Conservation (phyloP, 92 coral and sea anemone genomes). For the Paragorgia papillata region DNA sequence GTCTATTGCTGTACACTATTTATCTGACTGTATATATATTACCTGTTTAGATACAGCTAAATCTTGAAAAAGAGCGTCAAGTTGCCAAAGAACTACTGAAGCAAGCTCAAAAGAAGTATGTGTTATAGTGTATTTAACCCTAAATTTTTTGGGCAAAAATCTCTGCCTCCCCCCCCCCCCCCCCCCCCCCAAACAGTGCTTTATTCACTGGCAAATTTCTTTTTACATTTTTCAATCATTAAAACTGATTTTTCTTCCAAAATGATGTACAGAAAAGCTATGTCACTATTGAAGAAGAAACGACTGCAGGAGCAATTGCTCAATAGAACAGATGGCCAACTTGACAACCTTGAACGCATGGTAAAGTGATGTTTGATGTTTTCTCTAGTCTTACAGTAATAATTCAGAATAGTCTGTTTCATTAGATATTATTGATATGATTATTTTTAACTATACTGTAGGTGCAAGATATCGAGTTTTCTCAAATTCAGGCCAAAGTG, state of each 20-base stretch:
- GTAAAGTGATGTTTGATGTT: conserved; percentile 41
- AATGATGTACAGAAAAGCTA: conserved; percentile 93
- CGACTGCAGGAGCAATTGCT: conserved; percentile 87
- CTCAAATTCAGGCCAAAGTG: conserved; percentile 95
- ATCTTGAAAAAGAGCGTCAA: conserved; percentile 90
- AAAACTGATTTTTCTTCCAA: too few species aligned
- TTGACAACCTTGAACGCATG: conserved; percentile 93
- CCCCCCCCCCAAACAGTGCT: not conserved
- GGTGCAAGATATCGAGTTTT: conserved; percentile 98
- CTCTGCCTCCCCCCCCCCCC: too few species aligned
- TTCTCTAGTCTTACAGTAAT: not conserved
- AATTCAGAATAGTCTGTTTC: too few species aligned
- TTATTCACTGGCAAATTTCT: too few species aligned
- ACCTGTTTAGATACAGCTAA: conserved; percentile 85
- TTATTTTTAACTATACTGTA: conserved; percentile 26
- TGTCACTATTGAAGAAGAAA: conserved; percentile 85
- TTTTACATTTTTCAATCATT: too few species aligned
- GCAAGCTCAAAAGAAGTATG: conserved; percentile 90
- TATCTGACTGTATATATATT: too few species aligned
- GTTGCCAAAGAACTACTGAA: conserved; percentile 84
- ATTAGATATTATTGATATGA: too few species aligned
- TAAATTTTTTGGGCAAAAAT: too few species aligned
- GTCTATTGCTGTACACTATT: too few species aligned
- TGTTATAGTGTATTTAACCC: not conserved
- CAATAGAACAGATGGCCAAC: conserved; percentile 87